Conservation (phyloP, 2,797 vertebrate species). For the Pangasius larnaudii region DNA sequence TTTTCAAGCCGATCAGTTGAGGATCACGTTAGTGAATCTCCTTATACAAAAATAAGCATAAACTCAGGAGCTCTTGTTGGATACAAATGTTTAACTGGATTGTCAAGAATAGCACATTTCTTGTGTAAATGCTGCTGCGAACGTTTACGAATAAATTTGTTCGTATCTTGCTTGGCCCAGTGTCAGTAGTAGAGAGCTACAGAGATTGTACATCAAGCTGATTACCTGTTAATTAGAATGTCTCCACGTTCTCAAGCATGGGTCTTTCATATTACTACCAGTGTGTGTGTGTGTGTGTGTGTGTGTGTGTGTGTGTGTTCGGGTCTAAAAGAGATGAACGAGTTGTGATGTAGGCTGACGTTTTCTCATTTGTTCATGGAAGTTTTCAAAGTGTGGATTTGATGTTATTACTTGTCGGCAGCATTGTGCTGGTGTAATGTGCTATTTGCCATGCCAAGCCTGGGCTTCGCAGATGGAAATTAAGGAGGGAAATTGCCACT, state of each 20-base stretch:
- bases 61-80: neutral
- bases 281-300: constrained; percentile 1
- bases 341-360: constrained; percentile 67
- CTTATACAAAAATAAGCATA: neutral
- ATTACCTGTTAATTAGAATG: constrained; percentile 61
- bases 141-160: neutral
- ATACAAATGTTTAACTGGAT: neutral
- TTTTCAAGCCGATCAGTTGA: neutral
- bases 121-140: neutral
- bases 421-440: constrained; percentile 79
- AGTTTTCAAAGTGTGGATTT: constrained; percentile 83
- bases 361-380: constrained; percentile 78
- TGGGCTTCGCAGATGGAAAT: constrained; percentile 82
- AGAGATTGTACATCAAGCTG: constrained; percentile 29
- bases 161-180: neutral
- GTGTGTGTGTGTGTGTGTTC: constrained; percentile 10
- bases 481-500: constrained; percentile 85
- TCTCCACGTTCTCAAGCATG: constrained; percentile 57
- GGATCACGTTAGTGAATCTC: neutral
- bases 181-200: constrained; percentile 68
- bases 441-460: constrained; percentile 84
- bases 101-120: neutral
- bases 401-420: constrained; percentile 81
- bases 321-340: constrained; percentile 50
- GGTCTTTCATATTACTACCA: constrained; percentile 74